phyloP scores from a whole-genome alignment of 2,113 vertebrate genomes.

The Hiodon tergisus region DNA sequence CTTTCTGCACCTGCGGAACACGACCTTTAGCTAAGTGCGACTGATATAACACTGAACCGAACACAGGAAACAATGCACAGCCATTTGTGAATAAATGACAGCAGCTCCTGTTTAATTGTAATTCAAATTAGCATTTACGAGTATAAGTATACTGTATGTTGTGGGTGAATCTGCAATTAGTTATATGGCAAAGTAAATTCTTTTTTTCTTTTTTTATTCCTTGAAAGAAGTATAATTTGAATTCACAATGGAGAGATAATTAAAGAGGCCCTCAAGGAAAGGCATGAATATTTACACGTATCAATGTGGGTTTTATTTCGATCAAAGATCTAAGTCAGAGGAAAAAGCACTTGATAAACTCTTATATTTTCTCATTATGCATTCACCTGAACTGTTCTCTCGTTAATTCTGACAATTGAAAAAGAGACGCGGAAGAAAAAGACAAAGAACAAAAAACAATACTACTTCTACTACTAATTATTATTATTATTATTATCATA shows the following conservation, averaged over 20 bases:
- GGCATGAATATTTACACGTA: conserved; percentile 19
- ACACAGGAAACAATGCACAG: not conserved
- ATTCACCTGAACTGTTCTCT: not conserved
- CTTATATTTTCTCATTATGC: not conserved
- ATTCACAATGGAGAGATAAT: conserved; percentile 19
- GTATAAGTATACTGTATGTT: not conserved
- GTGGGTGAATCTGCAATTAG: conserved; percentile 2
- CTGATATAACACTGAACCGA: not conserved
- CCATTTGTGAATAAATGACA: not conserved
- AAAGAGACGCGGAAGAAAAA: too few relatives aligned
- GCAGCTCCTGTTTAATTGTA: conserved; percentile 7
- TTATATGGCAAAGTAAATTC: conserved; percentile 9
- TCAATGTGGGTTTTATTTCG: not conserved
- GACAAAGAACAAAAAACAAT: too few relatives aligned
- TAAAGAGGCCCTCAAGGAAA: conserved; percentile 13
- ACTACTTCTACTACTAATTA: too few relatives aligned
- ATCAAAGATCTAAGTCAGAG: not conserved
- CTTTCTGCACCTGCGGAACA: conserved; percentile 9
- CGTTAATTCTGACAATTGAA: too few relatives aligned
- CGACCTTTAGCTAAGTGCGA: not conserved
- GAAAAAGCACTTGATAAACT: not conserved
- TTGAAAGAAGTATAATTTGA: conserved; percentile 10
- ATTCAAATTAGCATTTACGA: conserved; percentile 20
- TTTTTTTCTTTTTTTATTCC: not conserved
- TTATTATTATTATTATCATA: too few relatives aligned